Evolutionary conservation across 2,113 vertebrate genomes (phyloP).

Genomic region (Actenoides lindsayi): DNA sequence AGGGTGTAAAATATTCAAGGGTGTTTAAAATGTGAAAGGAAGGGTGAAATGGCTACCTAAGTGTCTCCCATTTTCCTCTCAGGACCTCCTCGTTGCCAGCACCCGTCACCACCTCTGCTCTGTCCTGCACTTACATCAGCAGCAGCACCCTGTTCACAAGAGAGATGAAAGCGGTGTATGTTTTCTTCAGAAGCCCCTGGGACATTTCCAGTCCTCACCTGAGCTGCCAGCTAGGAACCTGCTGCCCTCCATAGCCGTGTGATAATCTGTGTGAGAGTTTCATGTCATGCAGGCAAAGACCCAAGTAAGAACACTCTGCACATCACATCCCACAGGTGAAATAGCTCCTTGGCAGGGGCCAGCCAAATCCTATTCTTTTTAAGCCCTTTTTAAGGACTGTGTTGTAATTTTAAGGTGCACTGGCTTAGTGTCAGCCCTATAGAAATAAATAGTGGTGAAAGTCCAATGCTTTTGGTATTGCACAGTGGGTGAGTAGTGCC

Average conservation of each 20-base stretch:
- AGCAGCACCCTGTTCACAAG: background rate
- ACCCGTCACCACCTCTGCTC: background rate
- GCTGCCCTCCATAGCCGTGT: background rate
- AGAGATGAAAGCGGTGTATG: background rate
- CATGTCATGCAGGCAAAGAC: background rate
- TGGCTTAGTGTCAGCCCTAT: background rate
- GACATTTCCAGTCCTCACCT: background rate
- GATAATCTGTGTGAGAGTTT: background rate
- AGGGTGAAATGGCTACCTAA: background rate
- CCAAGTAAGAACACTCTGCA: background rate
- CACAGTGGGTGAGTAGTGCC: no score
- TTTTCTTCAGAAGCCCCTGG: background rate
- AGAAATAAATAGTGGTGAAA: background rate
- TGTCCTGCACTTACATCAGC: background rate
- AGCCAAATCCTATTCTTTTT: background rate
- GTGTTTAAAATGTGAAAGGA: background rate
- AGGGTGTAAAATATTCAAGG: background rate
- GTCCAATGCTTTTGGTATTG: no score
- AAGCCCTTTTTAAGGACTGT: background rate
- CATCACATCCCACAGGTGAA: background rate
- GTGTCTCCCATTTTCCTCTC: background rate
- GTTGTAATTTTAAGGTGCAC: background rate
- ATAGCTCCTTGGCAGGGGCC: background rate
- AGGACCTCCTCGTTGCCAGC: background rate
- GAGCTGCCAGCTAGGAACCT: background rate